Evolutionary conservation across 2,888 invertebrate genomes (phyloP), one percentile per base, ranked within the genome.

Genomic region (Monoplex corrugatus): DNA sequence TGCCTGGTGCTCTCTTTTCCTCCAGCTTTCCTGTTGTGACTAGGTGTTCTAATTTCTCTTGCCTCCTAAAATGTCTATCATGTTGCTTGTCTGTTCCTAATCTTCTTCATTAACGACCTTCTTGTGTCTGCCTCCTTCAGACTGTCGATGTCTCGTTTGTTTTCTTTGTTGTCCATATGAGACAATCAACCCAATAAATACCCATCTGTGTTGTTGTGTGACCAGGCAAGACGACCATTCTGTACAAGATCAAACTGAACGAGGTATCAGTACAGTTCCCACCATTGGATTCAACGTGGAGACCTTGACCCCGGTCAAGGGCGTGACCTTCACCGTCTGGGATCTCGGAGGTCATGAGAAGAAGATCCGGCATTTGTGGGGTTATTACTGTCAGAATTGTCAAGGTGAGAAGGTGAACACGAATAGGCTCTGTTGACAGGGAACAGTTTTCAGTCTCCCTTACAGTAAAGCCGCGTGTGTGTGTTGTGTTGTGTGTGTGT

Each of bases 261-360:
- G 95, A 96, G 83, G 93, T 92, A 8, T 96, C 1, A 90, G 91
- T 44, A 95, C 95, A 0, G 95, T 95, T 44, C 95, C 96, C 1
- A 96, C 96, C 8, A 95, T 96, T 57, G 96, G 96, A 3, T 96
- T 96, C 91, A 95, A 96, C 91, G 95, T 96, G 44, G 96, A 96
- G 91, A 95, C 95, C 5, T 94, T 96, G 19, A 91, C 91, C 19
- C 94, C 95, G 0, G 91, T 91, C 83, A 95, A 95, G 89, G 95
- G 95, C 16, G 90, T 96, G 45, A 92, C 91, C 35, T 95, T 96
- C 91, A 96, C 95, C 6, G 95, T 96, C 35, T 96, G 96, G 96
- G 96, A 96, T 89, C 94, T 96, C 80, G 96, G 96, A 16, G 96
- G 96, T 19, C n/a, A n/a, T n/a, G 95, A 96, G 91, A 94, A 95